Conservation (phyloP, 2,113 vertebrate genomes). For the Boulengeromyrus knoepffleri region DNA sequence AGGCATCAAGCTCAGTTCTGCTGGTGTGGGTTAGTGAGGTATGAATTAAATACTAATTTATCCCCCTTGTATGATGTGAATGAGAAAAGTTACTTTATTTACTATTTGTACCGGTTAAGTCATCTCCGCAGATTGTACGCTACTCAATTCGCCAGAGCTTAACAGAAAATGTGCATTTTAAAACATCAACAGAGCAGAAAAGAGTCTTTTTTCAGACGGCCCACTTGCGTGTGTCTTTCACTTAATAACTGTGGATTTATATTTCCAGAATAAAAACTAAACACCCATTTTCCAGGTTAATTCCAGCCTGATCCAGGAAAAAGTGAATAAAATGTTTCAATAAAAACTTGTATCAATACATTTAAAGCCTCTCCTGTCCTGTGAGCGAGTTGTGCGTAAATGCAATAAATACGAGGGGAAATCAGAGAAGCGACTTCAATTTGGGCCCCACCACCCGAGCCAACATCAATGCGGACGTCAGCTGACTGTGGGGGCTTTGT, state of each 20-base stretch:
- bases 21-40: neutral
- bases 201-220: neutral
- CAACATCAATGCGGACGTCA: neutral
- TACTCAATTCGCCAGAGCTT: conserved; percentile 42
- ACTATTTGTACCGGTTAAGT: neutral
- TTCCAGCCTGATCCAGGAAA: neutral
- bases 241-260: neutral
- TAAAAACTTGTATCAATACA: neutral
- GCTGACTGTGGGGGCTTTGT: neutral
- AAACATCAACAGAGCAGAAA: conserved; percentile 40
- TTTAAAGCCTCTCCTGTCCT: neutral
- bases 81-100: neutral
- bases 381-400: neutral
- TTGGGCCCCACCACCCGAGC: neutral
- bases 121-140: conserved; percentile 22
- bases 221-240: neutral
- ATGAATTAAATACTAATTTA: neutral
- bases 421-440: neutral
- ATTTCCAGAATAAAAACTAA: neutral
- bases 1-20: conserved; percentile 1
- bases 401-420: neutral
- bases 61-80: neutral
- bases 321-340: neutral
- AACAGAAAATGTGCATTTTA: conserved; percentile 23
- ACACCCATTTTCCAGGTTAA: neutral